Evolutionary conservation across 92 coral and sea anemone species (phyloP).

Genomic region (Epizoanthus stellaris): DNA sequence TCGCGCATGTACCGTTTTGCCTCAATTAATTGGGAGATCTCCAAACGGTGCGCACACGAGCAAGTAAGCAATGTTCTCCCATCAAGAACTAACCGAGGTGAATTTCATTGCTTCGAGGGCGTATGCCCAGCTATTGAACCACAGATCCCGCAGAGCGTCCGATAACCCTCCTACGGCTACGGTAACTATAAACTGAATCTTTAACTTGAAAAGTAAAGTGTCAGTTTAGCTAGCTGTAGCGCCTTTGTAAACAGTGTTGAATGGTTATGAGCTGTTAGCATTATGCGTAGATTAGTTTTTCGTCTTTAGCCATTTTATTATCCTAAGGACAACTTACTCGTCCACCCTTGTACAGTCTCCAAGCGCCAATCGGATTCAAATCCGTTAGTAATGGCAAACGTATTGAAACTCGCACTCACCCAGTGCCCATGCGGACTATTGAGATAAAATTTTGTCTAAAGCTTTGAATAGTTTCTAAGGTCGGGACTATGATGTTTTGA

Average conservation of each 20-base stretch:
- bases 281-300: constrained; percentile 66
- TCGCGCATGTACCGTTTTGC: constrained; percentile 65
- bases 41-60: constrained; percentile 23
- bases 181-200: constrained; percentile 51
- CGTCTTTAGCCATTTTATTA: constrained; percentile 63
- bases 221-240: not conserved
- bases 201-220: constrained; percentile 16
- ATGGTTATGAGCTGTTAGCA: constrained; percentile 52
- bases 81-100: constrained; percentile 51
- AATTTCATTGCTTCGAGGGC: constrained; percentile 26
- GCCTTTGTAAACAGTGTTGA: constrained; percentile 69
- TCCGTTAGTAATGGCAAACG: too few species aligned
- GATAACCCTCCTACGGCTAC: constrained; percentile 1
- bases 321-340: constrained; percentile 14
- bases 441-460: not conserved
- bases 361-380: too few species aligned
- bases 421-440: not conserved
- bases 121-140: constrained; percentile 12
- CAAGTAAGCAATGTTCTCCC: constrained; percentile 57
- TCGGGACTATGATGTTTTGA: not conserved
- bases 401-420: not conserved
- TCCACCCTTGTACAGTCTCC: too few species aligned
- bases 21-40: constrained; percentile 57
- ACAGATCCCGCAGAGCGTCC: constrained; percentile 6
- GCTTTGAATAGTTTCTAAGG: not conserved